Evolutionary conservation across 2,797 vertebrate genomes (phyloP).

Genomic region (Crenichthys baileyi): DNA sequence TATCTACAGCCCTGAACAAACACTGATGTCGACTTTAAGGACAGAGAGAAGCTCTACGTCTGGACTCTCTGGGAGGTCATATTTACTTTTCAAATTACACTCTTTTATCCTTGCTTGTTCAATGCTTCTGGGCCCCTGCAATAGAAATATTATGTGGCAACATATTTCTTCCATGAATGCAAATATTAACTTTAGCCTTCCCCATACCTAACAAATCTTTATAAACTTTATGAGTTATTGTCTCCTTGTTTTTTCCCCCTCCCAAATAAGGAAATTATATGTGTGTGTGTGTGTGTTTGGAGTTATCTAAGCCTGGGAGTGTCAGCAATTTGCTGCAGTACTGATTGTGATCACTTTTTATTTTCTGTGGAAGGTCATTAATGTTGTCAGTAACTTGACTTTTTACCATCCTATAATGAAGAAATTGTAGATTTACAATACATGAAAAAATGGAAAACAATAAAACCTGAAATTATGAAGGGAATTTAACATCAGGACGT

Average conservation of each 20-base stretch:
- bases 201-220: not conserved
- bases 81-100: not conserved
- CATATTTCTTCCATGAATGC: not conserved
- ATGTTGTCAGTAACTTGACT: not conserved
- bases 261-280: too few species aligned
- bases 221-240: too few species aligned
- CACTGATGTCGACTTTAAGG: not conserved
- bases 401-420: too few species aligned
- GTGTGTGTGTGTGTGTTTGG: not conserved
- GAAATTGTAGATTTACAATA: not conserved
- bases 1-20: not conserved
- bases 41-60: not conserved
- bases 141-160: not conserved
- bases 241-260: too few species aligned
- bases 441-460: not conserved
- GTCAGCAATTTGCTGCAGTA: not conserved
- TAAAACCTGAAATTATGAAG: not conserved
- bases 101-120: not conserved
- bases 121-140: not conserved
- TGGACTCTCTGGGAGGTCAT: not conserved
- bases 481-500: not conserved
- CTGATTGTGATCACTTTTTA: not conserved
- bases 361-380: not conserved
- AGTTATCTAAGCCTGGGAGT: not conserved
- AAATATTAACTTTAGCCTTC: not conserved